Evolutionary conservation across 2,888 invertebrate genomes (phyloP).

Genomic region (Callimorpha dominula): DNA sequence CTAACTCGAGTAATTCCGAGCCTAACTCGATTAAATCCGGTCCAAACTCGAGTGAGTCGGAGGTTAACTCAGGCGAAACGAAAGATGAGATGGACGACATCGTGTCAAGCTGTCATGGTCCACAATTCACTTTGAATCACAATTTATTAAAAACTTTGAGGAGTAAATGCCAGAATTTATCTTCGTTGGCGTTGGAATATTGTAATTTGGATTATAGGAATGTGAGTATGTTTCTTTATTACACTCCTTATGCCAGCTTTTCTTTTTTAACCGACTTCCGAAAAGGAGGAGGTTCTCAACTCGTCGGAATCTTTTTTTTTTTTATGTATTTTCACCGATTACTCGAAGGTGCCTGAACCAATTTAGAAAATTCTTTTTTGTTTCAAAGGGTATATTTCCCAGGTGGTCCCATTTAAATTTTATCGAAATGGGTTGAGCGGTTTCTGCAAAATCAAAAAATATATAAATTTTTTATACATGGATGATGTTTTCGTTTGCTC

Average conservation of each 20-base stretch:
- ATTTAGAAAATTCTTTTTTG: too few species aligned
- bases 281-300: too few species aligned
- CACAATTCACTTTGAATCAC: constrained; percentile 65
- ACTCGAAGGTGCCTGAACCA: too few species aligned
- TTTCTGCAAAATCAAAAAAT: too few species aligned
- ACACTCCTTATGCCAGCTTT: background rate
- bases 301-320: too few species aligned
- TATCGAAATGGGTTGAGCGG: too few species aligned
- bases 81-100: background rate
- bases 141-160: constrained; percentile 64
- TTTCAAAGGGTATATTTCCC: too few species aligned
- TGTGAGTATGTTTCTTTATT: constrained; percentile 62
- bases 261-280: too few species aligned
- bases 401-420: too few species aligned
- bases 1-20: background rate
- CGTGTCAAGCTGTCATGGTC: constrained; percentile 54
- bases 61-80: background rate
- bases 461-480: too few species aligned
- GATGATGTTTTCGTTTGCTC: too few species aligned
- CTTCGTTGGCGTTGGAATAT: constrained; percentile 79
- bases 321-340: too few species aligned
- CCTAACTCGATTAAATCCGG: background rate
- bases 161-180: constrained; percentile 70
- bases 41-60: background rate
- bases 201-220: constrained; percentile 81